Evolutionary conservation across 2,113 vertebrate species (phyloP), one percentile per base, ranked within the genome.

Genomic region (Dunckerocampus dactyliophorus): DNA sequence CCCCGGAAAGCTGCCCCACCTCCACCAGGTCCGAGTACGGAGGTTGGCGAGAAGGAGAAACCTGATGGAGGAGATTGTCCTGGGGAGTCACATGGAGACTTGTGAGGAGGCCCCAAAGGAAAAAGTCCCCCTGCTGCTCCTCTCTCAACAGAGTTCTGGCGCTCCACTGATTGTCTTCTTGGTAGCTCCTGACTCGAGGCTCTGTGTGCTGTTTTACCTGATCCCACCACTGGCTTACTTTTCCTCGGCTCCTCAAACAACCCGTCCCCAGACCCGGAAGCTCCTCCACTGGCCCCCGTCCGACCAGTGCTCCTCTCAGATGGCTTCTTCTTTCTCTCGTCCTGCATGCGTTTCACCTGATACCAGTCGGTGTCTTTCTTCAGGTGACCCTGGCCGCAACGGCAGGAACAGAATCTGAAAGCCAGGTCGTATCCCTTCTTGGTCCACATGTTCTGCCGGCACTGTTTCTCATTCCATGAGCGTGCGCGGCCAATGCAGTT

Each of bases 281-380:
- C 58, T 3, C 52, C 76, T 0, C 76, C 84, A 0, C 74, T 55
- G 42, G 71, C 53, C 9, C 75, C 81, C 0, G 74, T 69, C 79
- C 93, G 92, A 49, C 92, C 92, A 0, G 60, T 54, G 64, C 87
- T 91, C 83, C 93, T 96, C 78, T 99, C 95, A 0, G 91, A 76
- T 0, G 92, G 89, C 80, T 98, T 98, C 80, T 99, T 99, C 85
- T 98, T 98, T 53, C 94, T 94, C 37, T 97, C 97, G 14, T 98
- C 96, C 69, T 95, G 95, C 93, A 93, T 92, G 66, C 97, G 92
- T 53, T 92, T 96, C 72, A 96, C 95, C 87, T 95, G 97, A 75
- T 98, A 99, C 97, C 97, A 99, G 88, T 99, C 97, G 0, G 96
- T 98, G 89, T 99, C 97, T 73, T 99, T 99, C 87, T 97, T 98